Conservation (phyloP, 2,113 vertebrate genomes). For the Empidonax alnorum region DNA sequence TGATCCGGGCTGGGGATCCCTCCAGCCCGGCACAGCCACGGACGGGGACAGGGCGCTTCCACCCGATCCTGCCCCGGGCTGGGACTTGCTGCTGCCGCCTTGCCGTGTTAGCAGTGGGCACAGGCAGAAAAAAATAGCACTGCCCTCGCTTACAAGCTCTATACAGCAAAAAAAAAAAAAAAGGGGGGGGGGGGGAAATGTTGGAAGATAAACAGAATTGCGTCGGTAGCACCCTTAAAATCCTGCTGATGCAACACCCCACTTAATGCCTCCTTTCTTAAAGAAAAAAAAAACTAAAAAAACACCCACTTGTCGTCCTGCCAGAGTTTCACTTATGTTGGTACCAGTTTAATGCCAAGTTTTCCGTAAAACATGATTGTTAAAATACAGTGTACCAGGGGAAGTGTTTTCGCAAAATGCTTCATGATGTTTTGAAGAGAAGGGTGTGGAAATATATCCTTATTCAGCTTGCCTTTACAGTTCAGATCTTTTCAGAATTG, state of each 20-base stretch:
- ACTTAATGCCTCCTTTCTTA: neutral
- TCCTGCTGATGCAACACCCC: neutral
- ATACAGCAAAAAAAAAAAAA: neutral
- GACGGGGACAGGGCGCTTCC: neutral
- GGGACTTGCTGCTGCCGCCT: neutral
- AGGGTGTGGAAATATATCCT: neutral
- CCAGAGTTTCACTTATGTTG: neutral
- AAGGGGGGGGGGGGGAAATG: neutral
- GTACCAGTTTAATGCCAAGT: slow-evolving; percentile 21
- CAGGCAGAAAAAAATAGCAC: neutral
- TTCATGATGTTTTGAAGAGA: neutral
- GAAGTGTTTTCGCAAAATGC: slow-evolving; percentile 2
- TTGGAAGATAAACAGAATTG: neutral
- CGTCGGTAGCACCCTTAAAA: neutral
- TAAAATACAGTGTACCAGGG: neutral
- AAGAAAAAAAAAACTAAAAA: neutral
- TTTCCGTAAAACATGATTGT: neutral
- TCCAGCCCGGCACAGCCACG: neutral
- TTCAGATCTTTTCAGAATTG: neutral
- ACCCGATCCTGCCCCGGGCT: neutral
- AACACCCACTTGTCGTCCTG: neutral
- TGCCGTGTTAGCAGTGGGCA: neutral
- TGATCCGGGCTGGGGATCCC: neutral
- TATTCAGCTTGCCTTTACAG: neutral
- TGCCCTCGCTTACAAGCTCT: neutral